Conservation (phyloP, 2,113 vertebrate genomes). For the Turdus rufiventris region DNA sequence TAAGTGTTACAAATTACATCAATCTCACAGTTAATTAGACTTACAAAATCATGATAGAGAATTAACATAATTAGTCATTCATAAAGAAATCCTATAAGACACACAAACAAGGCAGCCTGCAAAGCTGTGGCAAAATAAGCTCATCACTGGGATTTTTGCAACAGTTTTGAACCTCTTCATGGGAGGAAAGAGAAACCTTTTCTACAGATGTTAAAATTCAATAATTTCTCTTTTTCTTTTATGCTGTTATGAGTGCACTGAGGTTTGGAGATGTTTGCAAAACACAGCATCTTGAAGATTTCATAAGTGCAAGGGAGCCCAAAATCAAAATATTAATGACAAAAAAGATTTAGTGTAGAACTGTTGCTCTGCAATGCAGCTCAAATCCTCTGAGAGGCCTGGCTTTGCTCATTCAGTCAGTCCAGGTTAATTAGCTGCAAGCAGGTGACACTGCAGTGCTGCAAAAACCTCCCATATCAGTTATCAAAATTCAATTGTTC, state of each 20-base stretch:
- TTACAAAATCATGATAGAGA: neutral
- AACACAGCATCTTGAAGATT: neutral
- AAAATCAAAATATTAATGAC: neutral
- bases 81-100: neutral
- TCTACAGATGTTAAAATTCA: neutral
- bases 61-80: neutral
- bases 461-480: neutral
- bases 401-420: neutral
- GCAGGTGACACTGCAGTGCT: neutral
- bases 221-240: neutral
- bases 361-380: neutral
- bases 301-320: neutral
- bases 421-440: neutral
- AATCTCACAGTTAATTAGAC: neutral
- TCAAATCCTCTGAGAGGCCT: neutral
- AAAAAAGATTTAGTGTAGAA: neutral
- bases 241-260: accelerated
- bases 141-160: neutral
- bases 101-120: neutral
- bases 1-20: neutral
- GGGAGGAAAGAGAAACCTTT: neutral
- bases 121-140: neutral
- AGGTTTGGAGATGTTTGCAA: neutral
- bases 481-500: neutral
- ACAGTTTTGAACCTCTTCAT: neutral